Base-by-base conservation (phyloP, 2,113 vertebrate species). In the Microtus richardsoni region DNA sequence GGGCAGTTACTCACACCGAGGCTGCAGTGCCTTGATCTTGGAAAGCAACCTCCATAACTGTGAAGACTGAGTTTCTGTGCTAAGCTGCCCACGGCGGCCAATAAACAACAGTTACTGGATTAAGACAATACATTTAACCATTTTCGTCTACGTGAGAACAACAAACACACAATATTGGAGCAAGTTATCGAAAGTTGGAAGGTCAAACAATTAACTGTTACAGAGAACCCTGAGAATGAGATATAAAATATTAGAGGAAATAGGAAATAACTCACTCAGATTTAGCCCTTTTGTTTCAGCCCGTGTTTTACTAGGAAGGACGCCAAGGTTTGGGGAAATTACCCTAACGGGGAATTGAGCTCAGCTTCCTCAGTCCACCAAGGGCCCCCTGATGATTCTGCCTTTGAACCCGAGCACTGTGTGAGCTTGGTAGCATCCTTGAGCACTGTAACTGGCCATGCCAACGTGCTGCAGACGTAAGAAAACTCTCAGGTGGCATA, bases 131-230 rank as follows among this genome's bases (percentile, higher is more conserved):
- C 87, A 68, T 84, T 52, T 54, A 96, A 96, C 66, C 4, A 0
- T 41, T 75, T 97, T 95, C 22, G 68, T 73, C 77, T 85, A 71
- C 7, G n/a, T 78, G 16, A 91, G 8, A 3, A 26, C 33, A 93
- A 36, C 64, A 93, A 94, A 49, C 3, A 94, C 77, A 94, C 96
- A 96, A 84, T 85, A 89, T 14, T 87, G 36, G 24, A 66, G 86
- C 5, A 58, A 73, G 22, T 77, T 85, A 91, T 88, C 78, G 41
- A 39, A 90, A 87, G 89, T 93, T n/a, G 47, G 4, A 91, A 89
- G 36, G n/a, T 11, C 91, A 13, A 89, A 54, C 22, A 87, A 73
- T 13, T 41, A 6, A 94, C 89, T 91, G 79, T 58, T 58, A 87
- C 21, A 30, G 41, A 93, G 7, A 94, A 68, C 13, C 16, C 26